Evolutionary conservation across 2,797 vertebrate species (phyloP), one percentile per base, ranked within the genome.

Genomic region (Falco rusticolus): DNA sequence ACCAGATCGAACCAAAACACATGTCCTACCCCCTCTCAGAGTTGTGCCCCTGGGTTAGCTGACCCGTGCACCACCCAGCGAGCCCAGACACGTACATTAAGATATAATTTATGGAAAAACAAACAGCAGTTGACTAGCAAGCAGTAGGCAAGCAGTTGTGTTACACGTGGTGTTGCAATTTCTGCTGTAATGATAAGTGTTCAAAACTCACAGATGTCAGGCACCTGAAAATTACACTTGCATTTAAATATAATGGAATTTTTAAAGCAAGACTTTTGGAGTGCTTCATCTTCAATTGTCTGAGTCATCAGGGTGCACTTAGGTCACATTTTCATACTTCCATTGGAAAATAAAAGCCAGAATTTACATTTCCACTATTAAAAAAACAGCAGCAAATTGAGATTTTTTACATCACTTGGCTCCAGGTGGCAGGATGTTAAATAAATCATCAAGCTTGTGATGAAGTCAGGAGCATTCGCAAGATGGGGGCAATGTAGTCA

Each of bases 391-490:
- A 82, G 15, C 25, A 70, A 96, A 82, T 26, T 53, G 74, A 77
- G 66, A 39, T 69, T 94, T 95, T 95, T 93, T 84, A 80, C 34
- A 66, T 87, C 63, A 76, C 66, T 77, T 90, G 48, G 43, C 63
- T 84, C 48, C 60, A 90, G 87, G 77, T 93, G 64, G 63, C 61
- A 79, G 29, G 41, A 64, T 64, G 77, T 77, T 94, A 95, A 93
- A 93, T 84, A 91, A 93, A 94, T 89, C 76, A 86, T 54, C 51
- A 70, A 84, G 41, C 37, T 20, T 28, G 56, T 64, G 77, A 95
- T 82, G 71, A 95, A 95, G 93, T 89, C 80, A 77, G 80, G 53
- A 89, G 70, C 66, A 60, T 57, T 95, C 68, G 86, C 70, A 80
- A 74, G 63, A 68, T 60, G 17, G 33, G 84, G 77, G 60, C 39